Evolutionary conservation across 2,888 invertebrate species (phyloP), one percentile per base, ranked within the genome.

Genomic region (Acrobasis repandana): DNA sequence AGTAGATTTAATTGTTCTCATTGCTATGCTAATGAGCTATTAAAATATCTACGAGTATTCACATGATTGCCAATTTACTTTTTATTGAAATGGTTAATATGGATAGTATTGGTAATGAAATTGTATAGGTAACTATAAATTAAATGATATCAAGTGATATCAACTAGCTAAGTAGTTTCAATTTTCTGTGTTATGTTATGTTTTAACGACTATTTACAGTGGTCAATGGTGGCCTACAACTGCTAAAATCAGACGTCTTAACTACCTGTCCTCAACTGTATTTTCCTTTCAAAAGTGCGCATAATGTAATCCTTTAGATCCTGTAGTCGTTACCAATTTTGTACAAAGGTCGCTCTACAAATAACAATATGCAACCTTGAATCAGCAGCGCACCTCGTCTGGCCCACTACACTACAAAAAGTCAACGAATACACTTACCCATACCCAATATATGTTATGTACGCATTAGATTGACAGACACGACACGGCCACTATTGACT

Each of bases 351-450:
- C 77, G 76, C 70, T 65, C 66, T 15, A 51, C 51, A 33, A 38
- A 34, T 14, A 68, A 80, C 72, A 78, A 76, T 75, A 68, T 65
- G 49, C 72, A 75, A 70, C 83, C 83, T 84, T 83, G 82, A 74
- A 73, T 68, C 63, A 43, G 58, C 64, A 72, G 70, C 76, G 67
- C 77, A 70, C 77, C 77, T 81, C 73, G 68, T 73, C 63, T 66
- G 67, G 58, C 69, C 69, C 68, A 70, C 63, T 56, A 65, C 68
- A 70, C 63, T 56, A 65, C 56, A 57, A 63, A 61, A 60, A 63
- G 34, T 49, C 18, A 18, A 49, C 34, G 20, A 18, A 14, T 57
- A 34, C 46, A 56, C 34, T 6, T 49, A 38, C 14, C 18, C 34
- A 49, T 49, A 49, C 36, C 8, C 15, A 34, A 0, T 1, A 49